Conservation (phyloP, 2,113 vertebrate species). For the Corythornis vintsioides region DNA sequence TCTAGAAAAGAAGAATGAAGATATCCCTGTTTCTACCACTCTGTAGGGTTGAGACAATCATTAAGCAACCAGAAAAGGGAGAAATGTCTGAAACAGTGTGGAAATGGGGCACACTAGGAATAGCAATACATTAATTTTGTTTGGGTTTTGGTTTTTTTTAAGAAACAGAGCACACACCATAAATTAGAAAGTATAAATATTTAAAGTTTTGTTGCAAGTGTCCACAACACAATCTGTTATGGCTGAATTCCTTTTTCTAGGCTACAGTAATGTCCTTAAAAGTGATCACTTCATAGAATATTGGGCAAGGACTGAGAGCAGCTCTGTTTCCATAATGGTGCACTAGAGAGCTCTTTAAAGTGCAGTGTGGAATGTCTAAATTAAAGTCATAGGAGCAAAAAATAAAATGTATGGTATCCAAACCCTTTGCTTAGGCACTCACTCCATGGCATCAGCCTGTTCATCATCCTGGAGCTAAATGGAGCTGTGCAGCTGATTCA, state of each 20-base stretch:
- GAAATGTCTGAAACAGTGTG: background rate
- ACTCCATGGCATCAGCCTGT: background rate
- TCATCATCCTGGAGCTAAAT: background rate
- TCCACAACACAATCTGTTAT: background rate
- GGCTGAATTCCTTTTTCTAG: background rate
- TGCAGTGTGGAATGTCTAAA: background rate
- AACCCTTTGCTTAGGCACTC: background rate
- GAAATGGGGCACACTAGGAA: background rate
- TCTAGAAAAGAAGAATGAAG: background rate
- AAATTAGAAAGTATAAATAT: slow-evolving; percentile 49
- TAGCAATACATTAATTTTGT: background rate
- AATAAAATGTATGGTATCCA: background rate
- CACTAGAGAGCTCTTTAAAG: background rate
- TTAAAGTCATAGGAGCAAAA: background rate
- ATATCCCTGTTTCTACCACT: background rate
- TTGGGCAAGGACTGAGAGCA: slow-evolving; percentile 12
- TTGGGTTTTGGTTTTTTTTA: background rate
- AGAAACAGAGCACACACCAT: background rate
- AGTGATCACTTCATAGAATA: background rate
- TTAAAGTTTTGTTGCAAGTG: slow-evolving; percentile 8
- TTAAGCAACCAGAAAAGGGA: background rate
- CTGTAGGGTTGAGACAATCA: background rate
- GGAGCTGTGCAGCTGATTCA: background rate
- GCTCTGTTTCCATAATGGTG: background rate
- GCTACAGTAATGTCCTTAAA: background rate